Conservation (phyloP, 2,888 invertebrate species). For the Patella ulyssiponensis region DNA sequence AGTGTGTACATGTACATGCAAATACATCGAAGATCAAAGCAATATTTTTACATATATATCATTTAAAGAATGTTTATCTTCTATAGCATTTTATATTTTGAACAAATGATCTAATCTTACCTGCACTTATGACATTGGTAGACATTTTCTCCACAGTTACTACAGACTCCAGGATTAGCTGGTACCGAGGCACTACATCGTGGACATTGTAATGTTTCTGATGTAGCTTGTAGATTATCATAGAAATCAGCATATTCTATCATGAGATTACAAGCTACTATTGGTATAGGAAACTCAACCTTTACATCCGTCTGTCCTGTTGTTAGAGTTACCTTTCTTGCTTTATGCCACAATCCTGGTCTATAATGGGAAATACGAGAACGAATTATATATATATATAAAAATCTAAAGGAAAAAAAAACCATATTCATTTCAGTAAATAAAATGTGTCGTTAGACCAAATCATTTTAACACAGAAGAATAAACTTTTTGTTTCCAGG, state of each 20-base stretch:
- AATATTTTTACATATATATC: not conserved
- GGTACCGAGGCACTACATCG: slow-evolving; percentile 97
- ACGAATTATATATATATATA: too few relatives aligned
- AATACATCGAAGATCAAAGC: not conserved
- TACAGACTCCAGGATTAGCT: slow-evolving; percentile 97
- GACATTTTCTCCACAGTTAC: slow-evolving; percentile 97
- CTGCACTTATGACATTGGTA: slow-evolving; percentile 99
- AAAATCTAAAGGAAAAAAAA: too few relatives aligned
- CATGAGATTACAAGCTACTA: slow-evolving; percentile 98
- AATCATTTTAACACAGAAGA: too few relatives aligned
- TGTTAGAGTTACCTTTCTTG: slow-evolving; percentile 89
- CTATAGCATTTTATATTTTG: not conserved
- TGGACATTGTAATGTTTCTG: slow-evolving; percentile 95
- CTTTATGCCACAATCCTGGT: slow-evolving; percentile 91
- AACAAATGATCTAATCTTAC: slow-evolving; percentile 70
- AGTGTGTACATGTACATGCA: not conserved
- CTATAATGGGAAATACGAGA: slow-evolving; percentile 43
- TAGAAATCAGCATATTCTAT: slow-evolving; percentile 98
- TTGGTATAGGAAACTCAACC: slow-evolving; percentile 95
- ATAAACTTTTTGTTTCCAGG: too few relatives aligned
- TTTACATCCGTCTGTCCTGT: slow-evolving; percentile 96
- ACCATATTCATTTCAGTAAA: too few relatives aligned
- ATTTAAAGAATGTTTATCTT: not conserved
- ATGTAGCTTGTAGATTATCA: slow-evolving; percentile 86
- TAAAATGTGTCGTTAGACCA: too few relatives aligned